phyloP scores from a whole-genome alignment of 2,113 vertebrate genomes.

The Lepus americanus region DNA sequence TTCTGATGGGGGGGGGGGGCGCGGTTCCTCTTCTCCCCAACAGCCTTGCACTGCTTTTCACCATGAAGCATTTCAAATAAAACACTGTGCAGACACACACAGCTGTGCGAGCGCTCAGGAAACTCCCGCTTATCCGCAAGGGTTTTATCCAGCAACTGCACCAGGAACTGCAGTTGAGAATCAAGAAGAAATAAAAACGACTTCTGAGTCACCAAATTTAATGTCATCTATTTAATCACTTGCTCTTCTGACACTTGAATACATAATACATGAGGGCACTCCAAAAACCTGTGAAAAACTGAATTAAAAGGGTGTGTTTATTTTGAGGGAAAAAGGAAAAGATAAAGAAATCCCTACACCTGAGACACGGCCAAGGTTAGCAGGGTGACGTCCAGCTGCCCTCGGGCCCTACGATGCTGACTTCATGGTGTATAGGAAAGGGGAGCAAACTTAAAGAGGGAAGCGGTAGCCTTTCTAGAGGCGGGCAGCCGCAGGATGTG shows the following conservation, averaged over 20 bases:
- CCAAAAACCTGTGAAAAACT: no score
- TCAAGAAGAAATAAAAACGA: slow-evolving; percentile 1
- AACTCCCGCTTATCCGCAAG: background rate
- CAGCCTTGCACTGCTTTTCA: background rate
- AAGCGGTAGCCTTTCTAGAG: background rate
- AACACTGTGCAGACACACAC: background rate
- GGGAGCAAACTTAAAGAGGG: slow-evolving; percentile 3
- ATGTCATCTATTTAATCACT: background rate
- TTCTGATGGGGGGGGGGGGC: no score
- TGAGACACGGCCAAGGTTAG: background rate
- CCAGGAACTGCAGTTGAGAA: slow-evolving; percentile 9
- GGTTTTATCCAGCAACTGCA: slow-evolving; percentile 17
- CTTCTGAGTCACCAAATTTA: slow-evolving; percentile 19
- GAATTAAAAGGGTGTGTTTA: no score
- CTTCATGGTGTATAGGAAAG: background rate
- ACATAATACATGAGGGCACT: background rate
- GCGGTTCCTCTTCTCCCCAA: background rate
- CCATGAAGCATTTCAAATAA: slow-evolving; percentile 47
- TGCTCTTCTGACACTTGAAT: slow-evolving; percentile 7
- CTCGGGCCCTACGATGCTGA: no score
- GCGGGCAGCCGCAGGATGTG: background rate
- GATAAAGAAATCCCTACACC: no score
- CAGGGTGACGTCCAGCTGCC: background rate
- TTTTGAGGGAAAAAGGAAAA: no score
- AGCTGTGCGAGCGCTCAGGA: background rate